Percentiles rank a stretch among this genome's conserved stretches.
Evolutionary conservation across 2,888 invertebrate genomes (phyloP).

Genomic region (Lordiphosa fenestrarum): DNA sequence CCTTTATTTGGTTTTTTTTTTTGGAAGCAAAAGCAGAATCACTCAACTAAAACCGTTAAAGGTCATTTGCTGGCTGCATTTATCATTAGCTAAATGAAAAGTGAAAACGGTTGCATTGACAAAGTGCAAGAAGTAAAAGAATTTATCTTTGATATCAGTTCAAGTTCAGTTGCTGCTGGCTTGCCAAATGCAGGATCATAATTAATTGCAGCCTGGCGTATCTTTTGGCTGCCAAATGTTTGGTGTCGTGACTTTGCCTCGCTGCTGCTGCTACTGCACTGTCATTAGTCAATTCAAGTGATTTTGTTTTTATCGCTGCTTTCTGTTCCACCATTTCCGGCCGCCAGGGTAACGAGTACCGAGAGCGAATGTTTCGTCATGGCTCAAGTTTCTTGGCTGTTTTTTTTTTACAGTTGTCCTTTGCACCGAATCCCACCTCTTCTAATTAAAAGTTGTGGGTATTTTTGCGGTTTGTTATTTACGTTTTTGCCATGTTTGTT

Average conservation of each 20-base stretch:
- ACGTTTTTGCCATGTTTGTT: slow-evolving; percentile 19
- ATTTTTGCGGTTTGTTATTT: slow-evolving; percentile 43
- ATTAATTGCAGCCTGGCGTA: slow-evolving; percentile 44
- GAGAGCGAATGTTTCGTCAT: neutral
- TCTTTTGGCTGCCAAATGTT: slow-evolving; percentile 9
- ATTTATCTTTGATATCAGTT: slow-evolving; percentile 25
- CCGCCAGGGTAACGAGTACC: neutral
- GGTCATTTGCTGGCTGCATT: slow-evolving; percentile 25
- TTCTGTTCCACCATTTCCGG: slow-evolving; percentile 14
- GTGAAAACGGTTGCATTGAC: slow-evolving; percentile 35
- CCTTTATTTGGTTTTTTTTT: no score
- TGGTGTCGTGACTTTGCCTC: slow-evolving; percentile 12
- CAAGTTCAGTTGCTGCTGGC: slow-evolving; percentile 29
- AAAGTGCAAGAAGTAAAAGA: slow-evolving; percentile 22
- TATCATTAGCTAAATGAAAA: slow-evolving; percentile 33
- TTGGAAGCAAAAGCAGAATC: slow-evolving; percentile 18
- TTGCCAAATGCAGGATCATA: slow-evolving; percentile 17
- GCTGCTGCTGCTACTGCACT: slow-evolving; percentile 3
- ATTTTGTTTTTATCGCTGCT: slow-evolving; percentile 21
- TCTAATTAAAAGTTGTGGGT: slow-evolving; percentile 61
- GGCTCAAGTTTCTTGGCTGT: slow-evolving; percentile 19
- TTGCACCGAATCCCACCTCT: slow-evolving; percentile 25
- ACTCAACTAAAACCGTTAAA: slow-evolving; percentile 12
- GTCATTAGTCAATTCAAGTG: slow-evolving; percentile 41
- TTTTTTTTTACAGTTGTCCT: slow-evolving; percentile 10